A percentile compares a stretch with the other conserved stretches of the same genome.
phyloP scores from a whole-genome alignment of 2,888 invertebrate species.

The Brachycybe producta region DNA sequence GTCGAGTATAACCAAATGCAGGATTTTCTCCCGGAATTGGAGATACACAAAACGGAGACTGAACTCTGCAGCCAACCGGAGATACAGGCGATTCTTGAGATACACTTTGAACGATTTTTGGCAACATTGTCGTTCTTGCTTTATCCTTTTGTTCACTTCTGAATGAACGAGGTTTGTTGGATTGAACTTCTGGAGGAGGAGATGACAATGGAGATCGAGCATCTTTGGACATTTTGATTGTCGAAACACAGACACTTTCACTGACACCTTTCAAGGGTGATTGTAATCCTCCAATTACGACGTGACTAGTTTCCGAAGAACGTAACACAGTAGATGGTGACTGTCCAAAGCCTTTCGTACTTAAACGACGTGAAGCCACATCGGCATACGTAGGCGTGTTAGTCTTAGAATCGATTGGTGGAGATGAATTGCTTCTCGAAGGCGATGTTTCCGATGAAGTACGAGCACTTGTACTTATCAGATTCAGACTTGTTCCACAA shows the following conservation, averaged over 20 bases:
- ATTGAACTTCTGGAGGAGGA: neutral
- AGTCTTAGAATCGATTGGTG: too few relatives aligned
- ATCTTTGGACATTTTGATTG: too few relatives aligned
- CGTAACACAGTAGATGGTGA: neutral
- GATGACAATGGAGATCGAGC: neutral
- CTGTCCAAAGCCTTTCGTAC: constrained; percentile 3
- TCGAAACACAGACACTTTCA: too few relatives aligned
- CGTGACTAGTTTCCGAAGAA: neutral
- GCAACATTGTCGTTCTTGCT: neutral
- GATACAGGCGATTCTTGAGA: too few relatives aligned
- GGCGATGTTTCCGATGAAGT: neutral
- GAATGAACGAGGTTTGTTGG: neutral
- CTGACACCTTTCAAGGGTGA: too few relatives aligned
- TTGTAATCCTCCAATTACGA: too few relatives aligned
- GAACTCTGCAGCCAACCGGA: too few relatives aligned
- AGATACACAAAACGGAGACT: neutral
- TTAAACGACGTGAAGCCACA: constrained; percentile 3
- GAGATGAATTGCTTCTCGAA: too few relatives aligned
- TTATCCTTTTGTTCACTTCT: neutral
- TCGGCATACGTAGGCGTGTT: constrained; percentile 14
- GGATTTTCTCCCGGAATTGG: constrained; percentile 1
- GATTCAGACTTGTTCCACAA: neutral
- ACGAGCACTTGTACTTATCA: neutral
- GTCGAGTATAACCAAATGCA: constrained; percentile 3
- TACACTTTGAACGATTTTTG: too few relatives aligned